Evolutionary conservation across 1,140 invertebrate genomes (phyloP).

Genomic region (Drosophila ohnishii): DNA sequence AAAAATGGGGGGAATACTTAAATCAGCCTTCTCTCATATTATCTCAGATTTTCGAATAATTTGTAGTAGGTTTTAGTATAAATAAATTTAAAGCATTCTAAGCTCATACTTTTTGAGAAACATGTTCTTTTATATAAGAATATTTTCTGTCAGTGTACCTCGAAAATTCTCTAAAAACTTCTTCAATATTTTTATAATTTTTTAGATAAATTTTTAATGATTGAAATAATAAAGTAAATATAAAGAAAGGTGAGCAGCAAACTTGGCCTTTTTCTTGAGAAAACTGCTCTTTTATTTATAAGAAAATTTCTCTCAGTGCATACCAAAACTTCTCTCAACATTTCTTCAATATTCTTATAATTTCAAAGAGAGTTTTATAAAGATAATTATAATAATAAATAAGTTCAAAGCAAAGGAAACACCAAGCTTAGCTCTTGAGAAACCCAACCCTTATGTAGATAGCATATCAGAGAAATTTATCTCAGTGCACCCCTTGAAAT

Average conservation of each 20-base stretch:
- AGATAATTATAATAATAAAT: not conserved
- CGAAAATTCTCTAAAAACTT: too few species aligned
- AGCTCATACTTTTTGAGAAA: too few species aligned
- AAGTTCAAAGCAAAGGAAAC: not conserved
- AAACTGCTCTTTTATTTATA: too few species aligned
- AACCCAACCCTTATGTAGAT: not conserved
- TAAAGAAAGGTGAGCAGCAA: too few species aligned
- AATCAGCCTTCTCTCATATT: not conserved
- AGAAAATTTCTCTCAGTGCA: too few species aligned
- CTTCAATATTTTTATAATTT: not conserved
- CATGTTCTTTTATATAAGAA: too few species aligned
- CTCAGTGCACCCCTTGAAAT: conserved; percentile 8
- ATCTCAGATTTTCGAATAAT: not conserved
- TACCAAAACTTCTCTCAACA: not conserved
- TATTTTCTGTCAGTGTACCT: too few species aligned
- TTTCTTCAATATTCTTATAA: not conserved
- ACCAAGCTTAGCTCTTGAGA: not conserved
- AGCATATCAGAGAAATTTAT: not conserved
- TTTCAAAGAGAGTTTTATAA: not conserved
- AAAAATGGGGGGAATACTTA: too few species aligned
- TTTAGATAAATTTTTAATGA: not conserved
- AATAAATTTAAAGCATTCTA: not conserved
- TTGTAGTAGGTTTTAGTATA: not conserved
- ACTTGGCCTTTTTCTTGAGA: too few species aligned
- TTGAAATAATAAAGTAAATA: not conserved